phyloP scores from a whole-genome alignment of 2,113 vertebrate genomes.

The Andinoacara biseriatus region DNA sequence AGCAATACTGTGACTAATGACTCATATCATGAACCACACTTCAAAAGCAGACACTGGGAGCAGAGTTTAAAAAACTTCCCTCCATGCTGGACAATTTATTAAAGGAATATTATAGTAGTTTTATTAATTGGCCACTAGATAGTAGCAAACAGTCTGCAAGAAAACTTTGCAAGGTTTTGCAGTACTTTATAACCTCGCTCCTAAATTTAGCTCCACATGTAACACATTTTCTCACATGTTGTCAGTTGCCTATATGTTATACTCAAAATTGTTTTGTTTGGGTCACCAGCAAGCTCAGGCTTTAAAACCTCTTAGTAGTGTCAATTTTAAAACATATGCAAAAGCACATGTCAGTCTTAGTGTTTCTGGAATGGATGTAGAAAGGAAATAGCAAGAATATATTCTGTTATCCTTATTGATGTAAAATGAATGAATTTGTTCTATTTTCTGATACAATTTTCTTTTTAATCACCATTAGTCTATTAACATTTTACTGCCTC shows the following conservation, averaged over 20 bases:
- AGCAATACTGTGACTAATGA: background rate
- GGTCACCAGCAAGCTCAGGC: background rate
- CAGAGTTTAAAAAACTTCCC: background rate
- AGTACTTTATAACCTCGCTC: background rate
- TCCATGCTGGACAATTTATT: background rate
- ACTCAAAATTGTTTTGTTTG: background rate
- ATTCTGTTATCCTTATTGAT: background rate
- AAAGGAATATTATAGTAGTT: background rate
- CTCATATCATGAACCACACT: background rate
- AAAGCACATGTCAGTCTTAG: background rate
- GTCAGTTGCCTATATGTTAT: background rate
- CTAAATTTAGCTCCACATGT: background rate
- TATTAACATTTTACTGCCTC: background rate
- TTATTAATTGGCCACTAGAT: conserved; percentile 11
- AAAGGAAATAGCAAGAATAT: too few species aligned
- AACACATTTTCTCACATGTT: background rate
- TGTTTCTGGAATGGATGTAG: background rate
- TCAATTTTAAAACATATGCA: background rate
- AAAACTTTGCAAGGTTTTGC: background rate
- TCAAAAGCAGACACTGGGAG: background rate
- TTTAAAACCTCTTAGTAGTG: background rate
- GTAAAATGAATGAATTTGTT: background rate
- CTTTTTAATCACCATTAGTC: background rate
- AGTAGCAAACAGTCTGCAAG: background rate
- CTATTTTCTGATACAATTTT: background rate